Base-by-base conservation (phyloP, 2,113 vertebrate genomes). In the Tor tambroides region DNA sequence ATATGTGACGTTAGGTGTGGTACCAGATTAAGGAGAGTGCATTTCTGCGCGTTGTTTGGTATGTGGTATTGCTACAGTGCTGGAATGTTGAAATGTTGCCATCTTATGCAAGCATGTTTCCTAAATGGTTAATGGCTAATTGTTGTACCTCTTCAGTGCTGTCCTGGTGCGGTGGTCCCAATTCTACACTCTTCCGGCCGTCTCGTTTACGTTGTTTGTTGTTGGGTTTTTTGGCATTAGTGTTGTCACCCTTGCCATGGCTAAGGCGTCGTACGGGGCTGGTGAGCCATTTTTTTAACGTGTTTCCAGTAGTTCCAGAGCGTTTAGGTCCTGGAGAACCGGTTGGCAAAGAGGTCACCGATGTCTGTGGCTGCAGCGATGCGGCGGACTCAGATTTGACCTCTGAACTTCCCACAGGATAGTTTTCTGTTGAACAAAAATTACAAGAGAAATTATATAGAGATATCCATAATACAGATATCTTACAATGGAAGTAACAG, bases 231-330 rank as follows among this genome's bases (percentile, higher is more conserved):
- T 98, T 99, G 92, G 96, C 93, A 92, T 93, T 93, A 69, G 89
- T 51, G 91, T 97, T 96, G 23, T 99, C 98, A 0, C 97, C 94
- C 89, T 99, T 99, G 0, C 98, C 98, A 0, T 98, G 99, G 94
- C 98, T 99, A 76, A 99, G 95, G 26, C 98, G 95, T 14, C 98
- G 96, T 30, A 99, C 98, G 0, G 98, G 98, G 75, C 98, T 99
- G 0, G 97, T 99, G 87, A 99, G 82, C 98, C 98, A 99, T 81
- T 99, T 99, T 94, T 99, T 99, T 69, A 99, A 94, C 0, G 98
- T 99, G 94, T 99, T 99, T 51, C 97, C 95, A 0, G 95, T 95
- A 1, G 95, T 95, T 26, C 93, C 96, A 0, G 96, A 97, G 32
- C 98, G 97, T 89, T 99, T 99, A 17, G 98, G 96, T 0, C 97